phyloP scores from a whole-genome alignment of 2,113 vertebrate species.

The Cyrtonyx montezumae region DNA sequence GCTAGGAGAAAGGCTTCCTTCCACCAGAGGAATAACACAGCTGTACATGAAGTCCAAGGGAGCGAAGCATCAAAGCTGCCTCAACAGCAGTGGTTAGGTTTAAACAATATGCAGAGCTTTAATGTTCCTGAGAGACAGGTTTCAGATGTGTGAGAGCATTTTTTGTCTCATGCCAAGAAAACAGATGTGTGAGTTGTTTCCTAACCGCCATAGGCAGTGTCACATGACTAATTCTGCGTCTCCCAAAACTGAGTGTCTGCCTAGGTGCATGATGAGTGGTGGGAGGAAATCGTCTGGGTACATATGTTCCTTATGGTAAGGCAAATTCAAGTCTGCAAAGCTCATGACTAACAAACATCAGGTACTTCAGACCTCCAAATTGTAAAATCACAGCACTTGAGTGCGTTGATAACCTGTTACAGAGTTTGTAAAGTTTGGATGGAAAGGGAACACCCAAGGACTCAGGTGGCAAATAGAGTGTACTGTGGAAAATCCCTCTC shows the following conservation, averaged over 20 bases:
- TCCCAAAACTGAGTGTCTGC: neutral
- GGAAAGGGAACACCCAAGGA: neutral
- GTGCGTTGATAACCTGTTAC: neutral
- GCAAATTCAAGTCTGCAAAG: neutral
- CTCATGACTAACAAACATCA: neutral
- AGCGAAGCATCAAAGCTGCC: neutral
- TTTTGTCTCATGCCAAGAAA: conserved; percentile 52
- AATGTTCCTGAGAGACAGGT: neutral
- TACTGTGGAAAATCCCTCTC: neutral
- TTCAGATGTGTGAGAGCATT: conserved; percentile 38
- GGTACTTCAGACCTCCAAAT: neutral
- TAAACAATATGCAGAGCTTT: neutral
- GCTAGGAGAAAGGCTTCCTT: neutral
- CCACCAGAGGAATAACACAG: neutral
- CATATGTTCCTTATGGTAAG: neutral
- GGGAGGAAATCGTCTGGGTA: conserved; percentile 18
- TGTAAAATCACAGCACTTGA: neutral
- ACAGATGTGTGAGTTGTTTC: conserved; percentile 46
- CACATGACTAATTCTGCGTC: conserved; percentile 10
- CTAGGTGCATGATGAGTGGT: conserved; percentile 1
- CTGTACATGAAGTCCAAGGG: neutral
- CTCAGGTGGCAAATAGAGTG: neutral
- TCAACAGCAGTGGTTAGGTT: neutral
- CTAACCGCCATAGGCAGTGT: neutral
- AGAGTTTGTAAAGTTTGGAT: neutral